A percentile compares a stretch with the other conserved stretches of the same genome.
These are phyloP conservation scores for Galerucella nymphaeae DNA, from an alignment of 2,888 invertebrate species.

Conservation along the genomic window DNA sequence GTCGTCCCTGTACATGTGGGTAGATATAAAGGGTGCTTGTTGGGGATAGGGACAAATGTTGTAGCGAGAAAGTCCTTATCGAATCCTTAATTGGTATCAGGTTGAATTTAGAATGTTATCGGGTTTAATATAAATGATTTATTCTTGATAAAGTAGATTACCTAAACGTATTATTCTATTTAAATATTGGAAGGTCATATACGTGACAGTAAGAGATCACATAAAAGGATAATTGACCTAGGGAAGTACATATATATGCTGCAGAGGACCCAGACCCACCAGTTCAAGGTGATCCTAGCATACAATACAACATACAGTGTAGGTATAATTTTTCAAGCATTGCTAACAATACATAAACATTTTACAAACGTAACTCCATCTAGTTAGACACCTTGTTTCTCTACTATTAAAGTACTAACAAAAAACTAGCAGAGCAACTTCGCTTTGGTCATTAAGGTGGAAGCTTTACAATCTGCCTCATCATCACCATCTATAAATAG, in stretches of 20 bases:
- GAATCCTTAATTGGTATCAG: conserved; percentile 28
- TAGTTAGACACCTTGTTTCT: background rate
- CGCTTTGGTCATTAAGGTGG: conserved; percentile 45
- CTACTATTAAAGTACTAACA: conserved; percentile 35
- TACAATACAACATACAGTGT: too few species aligned
- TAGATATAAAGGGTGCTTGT: conserved; percentile 6
- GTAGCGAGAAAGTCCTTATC: conserved; percentile 19
- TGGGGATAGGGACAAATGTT: conserved; percentile 1
- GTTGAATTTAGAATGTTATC: conserved; percentile 20
- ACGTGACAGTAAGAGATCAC: too few species aligned
- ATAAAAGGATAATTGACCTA: too few species aligned
- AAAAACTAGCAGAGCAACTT: conserved; percentile 50
- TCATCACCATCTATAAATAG: conserved; percentile 34
- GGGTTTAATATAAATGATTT: conserved; percentile 21
- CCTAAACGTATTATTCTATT: background rate
- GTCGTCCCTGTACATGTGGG: conserved; percentile 8
- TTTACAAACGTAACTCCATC: background rate
- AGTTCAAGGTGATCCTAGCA: too few species aligned
- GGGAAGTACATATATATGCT: too few species aligned
- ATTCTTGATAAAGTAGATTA: conserved; percentile 9
- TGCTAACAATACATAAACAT: too few species aligned
- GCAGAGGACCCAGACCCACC: too few species aligned
- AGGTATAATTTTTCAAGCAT: too few species aligned
- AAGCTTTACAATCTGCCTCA: conserved; percentile 42
- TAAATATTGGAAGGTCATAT: background rate